Conservation (phyloP, 1,140 invertebrate genomes). For the Musca vetustissima region DNA sequence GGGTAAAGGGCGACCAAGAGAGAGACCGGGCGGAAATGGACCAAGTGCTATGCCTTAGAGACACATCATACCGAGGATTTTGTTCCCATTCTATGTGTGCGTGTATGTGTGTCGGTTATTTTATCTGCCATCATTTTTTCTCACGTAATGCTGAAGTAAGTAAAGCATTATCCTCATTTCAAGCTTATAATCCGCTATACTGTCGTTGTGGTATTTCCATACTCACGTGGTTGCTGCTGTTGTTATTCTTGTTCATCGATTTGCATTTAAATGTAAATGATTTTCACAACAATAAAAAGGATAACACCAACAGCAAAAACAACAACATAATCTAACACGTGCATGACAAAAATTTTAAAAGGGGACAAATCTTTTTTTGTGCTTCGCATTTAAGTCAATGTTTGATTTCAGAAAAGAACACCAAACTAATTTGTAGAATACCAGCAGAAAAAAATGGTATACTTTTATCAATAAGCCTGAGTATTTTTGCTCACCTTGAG, state of each 20-base stretch:
- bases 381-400: background rate
- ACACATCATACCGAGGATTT: too few relatives aligned
- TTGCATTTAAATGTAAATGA: conserved; percentile 22
- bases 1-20: too few relatives aligned
- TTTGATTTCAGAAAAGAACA: too few relatives aligned
- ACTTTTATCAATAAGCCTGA: too few relatives aligned
- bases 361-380: background rate
- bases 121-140: too few relatives aligned
- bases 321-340: background rate
- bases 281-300: conserved; percentile 2
- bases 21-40: too few relatives aligned
- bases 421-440: background rate
- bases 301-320: background rate
- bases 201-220: too few relatives aligned
- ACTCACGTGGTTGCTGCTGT: too few relatives aligned
- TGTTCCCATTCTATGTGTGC: too few relatives aligned
- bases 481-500: too few relatives aligned
- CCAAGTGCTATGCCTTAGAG: too few relatives aligned
- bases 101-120: too few relatives aligned
- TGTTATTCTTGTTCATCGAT: conserved; percentile 12
- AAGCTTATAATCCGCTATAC: conserved; percentile 10
- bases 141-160: background rate
- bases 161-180: conserved; percentile 13
- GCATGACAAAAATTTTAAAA: conserved; percentile 1
- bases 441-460: background rate